Percentiles rank a stretch among this genome's conserved stretches.
These are phyloP conservation scores for Lutraria rhynchaena DNA, from an alignment of 1,140 invertebrate genomes.

Conservation along the genomic window DNA sequence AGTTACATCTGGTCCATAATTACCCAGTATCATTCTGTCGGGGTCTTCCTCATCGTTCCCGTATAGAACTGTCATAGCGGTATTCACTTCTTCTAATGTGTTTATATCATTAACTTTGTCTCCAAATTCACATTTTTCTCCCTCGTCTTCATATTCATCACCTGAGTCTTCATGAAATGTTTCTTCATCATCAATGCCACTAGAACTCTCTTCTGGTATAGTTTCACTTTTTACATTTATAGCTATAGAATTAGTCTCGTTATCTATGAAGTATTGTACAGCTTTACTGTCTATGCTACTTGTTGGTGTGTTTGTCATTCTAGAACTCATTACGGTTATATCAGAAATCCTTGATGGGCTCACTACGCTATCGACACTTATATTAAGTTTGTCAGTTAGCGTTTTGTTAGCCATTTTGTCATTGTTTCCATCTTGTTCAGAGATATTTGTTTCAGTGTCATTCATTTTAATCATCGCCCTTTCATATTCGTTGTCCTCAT, in stretches of 20 bases:
- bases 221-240: conserved; percentile 7
- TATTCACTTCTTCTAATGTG: neutral
- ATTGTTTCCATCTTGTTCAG: too few species aligned
- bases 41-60: conserved; percentile 24
- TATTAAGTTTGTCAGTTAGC: too few species aligned
- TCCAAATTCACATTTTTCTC: neutral
- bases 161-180: neutral
- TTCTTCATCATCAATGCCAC: neutral
- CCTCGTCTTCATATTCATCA: conserved; percentile 1
- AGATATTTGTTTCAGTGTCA: too few species aligned
- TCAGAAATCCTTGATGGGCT: too few species aligned
- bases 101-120: neutral
- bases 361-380: too few species aligned
- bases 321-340: too few species aligned
- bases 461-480: neutral
- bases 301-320: neutral
- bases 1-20: too few species aligned
- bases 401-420: too few species aligned
- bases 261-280: conserved; percentile 31
- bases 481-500: conserved; percentile 35
- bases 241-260: conserved; percentile 24
- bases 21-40: too few species aligned
- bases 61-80: conserved; percentile 18
- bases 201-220: neutral
- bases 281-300: conserved; percentile 15